Conservation (phyloP, 64 coral and sea anemone genomes). For the Montipora sp. region DNA sequence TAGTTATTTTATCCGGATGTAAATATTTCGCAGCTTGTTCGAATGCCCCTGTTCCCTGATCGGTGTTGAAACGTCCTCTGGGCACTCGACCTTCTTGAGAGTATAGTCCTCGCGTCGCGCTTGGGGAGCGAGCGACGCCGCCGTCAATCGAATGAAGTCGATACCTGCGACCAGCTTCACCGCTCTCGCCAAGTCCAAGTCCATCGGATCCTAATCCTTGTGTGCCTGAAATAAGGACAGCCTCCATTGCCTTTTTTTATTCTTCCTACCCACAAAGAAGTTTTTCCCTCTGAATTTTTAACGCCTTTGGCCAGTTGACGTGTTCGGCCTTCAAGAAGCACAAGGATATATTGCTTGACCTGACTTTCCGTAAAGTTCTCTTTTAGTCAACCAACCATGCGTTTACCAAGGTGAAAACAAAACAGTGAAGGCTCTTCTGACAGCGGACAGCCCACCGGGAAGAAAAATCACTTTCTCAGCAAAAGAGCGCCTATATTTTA, state of each 20-base stretch:
- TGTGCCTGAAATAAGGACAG: constrained; percentile 59
- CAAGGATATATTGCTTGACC: neutral
- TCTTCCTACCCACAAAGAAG: neutral
- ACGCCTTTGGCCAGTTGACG: too few species aligned
- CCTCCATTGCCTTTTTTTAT: constrained; percentile 20
- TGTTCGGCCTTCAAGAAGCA: neutral
- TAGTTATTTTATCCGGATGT: constrained; percentile 2
- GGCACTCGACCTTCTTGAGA: constrained; percentile 12
- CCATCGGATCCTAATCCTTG: constrained; percentile 67
- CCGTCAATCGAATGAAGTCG: constrained; percentile 49
- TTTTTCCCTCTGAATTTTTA: neutral
- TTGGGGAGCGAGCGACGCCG: constrained; percentile 13
- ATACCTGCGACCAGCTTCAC: constrained; percentile 41
- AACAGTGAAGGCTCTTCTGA: neutral
- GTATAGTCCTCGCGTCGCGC: neutral
- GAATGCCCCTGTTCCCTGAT: constrained; percentile 59
- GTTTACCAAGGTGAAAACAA: neutral
- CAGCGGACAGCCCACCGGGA: neutral
- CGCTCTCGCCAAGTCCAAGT: constrained; percentile 45
- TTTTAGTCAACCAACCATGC: neutral
- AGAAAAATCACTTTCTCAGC: constrained; percentile 6
- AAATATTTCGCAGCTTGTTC: constrained; percentile 59
- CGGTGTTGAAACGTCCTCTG: constrained; percentile 43
- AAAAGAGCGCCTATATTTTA: constrained; percentile 19
- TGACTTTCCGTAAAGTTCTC: constrained; percentile 12